Evolutionary conservation across 2,888 invertebrate species (phyloP).

Genomic region (Holacanthella duospinosa): DNA sequence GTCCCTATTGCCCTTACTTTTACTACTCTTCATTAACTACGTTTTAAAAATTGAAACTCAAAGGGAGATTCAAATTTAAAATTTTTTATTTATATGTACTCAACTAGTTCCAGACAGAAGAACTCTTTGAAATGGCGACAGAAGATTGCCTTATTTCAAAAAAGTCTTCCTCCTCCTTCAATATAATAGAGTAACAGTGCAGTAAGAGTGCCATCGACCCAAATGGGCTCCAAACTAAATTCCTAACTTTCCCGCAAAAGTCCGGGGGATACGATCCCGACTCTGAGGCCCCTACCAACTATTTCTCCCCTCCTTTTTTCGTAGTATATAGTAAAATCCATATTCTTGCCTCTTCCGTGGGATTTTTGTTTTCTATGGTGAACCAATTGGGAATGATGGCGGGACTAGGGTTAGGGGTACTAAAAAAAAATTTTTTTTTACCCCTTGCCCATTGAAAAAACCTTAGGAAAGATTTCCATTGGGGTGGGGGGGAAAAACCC

Average conservation of each 20-base stretch:
- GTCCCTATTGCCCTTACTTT: not conserved
- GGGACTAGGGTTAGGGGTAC: not conserved
- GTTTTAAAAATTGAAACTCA: not conserved
- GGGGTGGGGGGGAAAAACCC: not conserved
- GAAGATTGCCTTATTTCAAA: not conserved
- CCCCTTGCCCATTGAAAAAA: not conserved
- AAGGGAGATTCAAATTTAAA: not conserved
- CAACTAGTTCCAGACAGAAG: not conserved
- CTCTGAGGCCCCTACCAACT: no score
- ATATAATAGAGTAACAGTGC: not conserved
- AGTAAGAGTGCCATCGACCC: constrained; percentile 1
- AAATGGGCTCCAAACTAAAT: not conserved
- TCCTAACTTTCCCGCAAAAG: not conserved
- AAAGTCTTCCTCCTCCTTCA: not conserved
- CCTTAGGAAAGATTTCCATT: not conserved
- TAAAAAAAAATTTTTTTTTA: no score
- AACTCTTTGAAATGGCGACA: not conserved
- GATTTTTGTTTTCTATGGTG: not conserved
- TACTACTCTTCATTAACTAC: not conserved
- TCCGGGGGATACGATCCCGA: no score
- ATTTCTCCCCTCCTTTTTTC: not conserved
- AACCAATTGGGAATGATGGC: not conserved
- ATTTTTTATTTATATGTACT: not conserved
- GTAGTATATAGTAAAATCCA: not conserved
- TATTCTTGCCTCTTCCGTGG: not conserved